Percentiles rank a stretch among this genome's conserved stretches.
These are phyloP conservation scores for Apis cerana DNA, from an alignment of 1,140 invertebrate genomes.

Conservation along the genomic window DNA sequence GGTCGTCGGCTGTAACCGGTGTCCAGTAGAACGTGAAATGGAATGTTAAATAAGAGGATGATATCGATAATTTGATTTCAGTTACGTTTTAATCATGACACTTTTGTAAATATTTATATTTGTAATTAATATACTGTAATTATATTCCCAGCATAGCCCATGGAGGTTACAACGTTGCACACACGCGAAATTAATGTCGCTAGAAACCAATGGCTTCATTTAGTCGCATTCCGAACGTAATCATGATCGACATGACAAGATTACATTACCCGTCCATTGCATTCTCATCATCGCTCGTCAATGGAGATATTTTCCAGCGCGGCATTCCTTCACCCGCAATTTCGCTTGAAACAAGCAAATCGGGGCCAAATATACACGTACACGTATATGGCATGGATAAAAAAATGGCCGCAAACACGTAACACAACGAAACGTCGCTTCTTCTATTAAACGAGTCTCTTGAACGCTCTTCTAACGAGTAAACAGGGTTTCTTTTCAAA, in stretches of 20 bases:
- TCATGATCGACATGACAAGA: constrained; percentile 12
- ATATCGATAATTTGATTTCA: neutral
- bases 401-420: neutral
- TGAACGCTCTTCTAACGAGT: too few species aligned
- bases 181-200: neutral
- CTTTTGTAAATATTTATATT: too few species aligned
- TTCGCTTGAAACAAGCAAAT: neutral
- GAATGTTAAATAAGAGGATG: neutral
- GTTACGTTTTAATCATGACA: neutral
- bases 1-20: neutral
- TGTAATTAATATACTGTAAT: too few species aligned
- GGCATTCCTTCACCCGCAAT: neutral
- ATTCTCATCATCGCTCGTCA: constrained; percentile 16
- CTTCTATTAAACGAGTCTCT: too few species aligned
- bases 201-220: neutral
- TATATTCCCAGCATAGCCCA: too few species aligned
- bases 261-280: neutral
- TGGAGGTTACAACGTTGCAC: neutral
- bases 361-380: neutral
- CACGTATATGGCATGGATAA: too few species aligned
- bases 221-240: constrained; percentile 18
- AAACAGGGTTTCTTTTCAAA: too few species aligned
- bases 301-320: neutral
- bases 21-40: too few species aligned
- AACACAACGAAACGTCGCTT: neutral